Evolutionary conservation across 2,888 invertebrate genomes (phyloP).

Genomic region (Amiota communis): DNA sequence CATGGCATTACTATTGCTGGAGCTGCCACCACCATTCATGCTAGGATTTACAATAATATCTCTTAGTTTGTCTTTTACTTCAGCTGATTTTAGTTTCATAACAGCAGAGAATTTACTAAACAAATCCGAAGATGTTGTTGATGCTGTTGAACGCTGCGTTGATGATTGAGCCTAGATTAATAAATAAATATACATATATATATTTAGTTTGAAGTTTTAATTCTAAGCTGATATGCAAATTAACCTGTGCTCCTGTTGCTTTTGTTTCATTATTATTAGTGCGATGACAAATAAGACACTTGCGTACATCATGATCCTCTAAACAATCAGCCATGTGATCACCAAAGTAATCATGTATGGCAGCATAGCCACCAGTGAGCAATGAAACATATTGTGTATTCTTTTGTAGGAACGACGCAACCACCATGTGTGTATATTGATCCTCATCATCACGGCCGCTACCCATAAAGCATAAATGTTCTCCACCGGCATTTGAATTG

Average conservation of each 20-base stretch:
- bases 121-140: conserved; percentile 77
- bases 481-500: conserved; percentile 88
- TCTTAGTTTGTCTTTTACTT: conserved; percentile 91
- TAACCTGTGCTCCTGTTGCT: conserved; percentile 48
- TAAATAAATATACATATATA: no score
- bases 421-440: conserved; percentile 97
- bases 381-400: conserved; percentile 94
- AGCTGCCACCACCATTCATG: conserved; percentile 37
- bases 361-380: conserved; percentile 91
- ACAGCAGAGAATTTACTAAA: conserved; percentile 89
- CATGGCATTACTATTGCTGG: conserved; percentile 35
- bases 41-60: conserved; percentile 93
- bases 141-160: conserved; percentile 31
- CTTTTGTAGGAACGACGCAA: conserved; percentile 95
- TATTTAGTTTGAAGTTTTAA: not conserved
- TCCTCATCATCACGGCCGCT: conserved; percentile 95
- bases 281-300: conserved; percentile 85
- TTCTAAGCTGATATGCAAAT: not conserved
- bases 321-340: conserved; percentile 86
- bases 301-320: conserved; percentile 86
- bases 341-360: conserved; percentile 87
- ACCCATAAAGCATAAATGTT: conserved; percentile 93
- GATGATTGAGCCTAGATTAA: conserved; percentile 44
- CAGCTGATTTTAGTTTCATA: conserved; percentile 92
- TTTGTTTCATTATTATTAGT: conserved; percentile 39